Evolutionary conservation across 2,888 invertebrate species (phyloP), one percentile per base, ranked within the genome.

Genomic region (Thecophora atra): DNA sequence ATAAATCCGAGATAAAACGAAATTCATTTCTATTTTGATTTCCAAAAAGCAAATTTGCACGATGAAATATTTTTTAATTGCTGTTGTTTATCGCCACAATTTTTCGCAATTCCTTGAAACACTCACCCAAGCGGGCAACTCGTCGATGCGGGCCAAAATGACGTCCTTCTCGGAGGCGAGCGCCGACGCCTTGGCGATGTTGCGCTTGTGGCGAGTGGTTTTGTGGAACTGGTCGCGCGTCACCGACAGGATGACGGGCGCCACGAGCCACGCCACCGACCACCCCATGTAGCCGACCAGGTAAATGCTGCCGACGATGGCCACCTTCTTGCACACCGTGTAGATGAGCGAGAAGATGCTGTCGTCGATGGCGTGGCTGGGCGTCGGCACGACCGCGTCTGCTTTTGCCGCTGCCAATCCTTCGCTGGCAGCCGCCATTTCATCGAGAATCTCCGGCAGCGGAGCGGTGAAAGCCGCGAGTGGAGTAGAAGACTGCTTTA

Each of bases 111-210:
- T 44, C 13, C 44, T 44, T 13, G 13, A 54, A n/a, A 19, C 13
- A 77, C 89, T 89, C 86, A 96, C 97, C 98, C 98, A 98, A 30
- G 97, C 93, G 44, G 98, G 98, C 79, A 98, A 87, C 86, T 98
- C 97, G 83, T 95, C 94, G 69, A 98, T 90, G 81, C 94, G 89
- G 3, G 94, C 96, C 76, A 95, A 88, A 75, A 98, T 93, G 47
- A 96, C 91, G 79, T 94, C 93, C 86, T 95, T 94, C 86, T 98
- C 97, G 67, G 93, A 93, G 1, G 92, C 90, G 79, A 91, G 82
- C 0, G 94, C 94, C 4, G 93, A 90, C 15, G 92, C 90, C 85
- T 95, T 94, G 54, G 95, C 94, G 72, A 94, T 88, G 78, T 90
- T 90, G 76, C 94, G 89, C 77, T 90, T 91, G 77, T 92, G 89